phyloP scores from a whole-genome alignment of 2,797 vertebrate species.

The Florisuga fusca region DNA sequence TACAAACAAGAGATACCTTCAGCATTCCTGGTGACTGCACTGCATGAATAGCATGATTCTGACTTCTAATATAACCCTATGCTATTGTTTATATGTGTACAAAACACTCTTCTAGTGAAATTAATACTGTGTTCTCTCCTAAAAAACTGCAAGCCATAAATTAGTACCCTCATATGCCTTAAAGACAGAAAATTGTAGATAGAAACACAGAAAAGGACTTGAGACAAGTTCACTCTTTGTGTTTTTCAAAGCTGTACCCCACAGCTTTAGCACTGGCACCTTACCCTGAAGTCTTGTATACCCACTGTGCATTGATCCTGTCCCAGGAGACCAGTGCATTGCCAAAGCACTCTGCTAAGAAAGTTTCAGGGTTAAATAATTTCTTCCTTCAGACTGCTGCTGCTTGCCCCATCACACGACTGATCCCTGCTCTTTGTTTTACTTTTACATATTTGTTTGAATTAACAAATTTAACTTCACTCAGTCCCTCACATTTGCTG shows the following conservation, averaged over 20 bases:
- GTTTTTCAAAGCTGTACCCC: not conserved
- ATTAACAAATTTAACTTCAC: not conserved
- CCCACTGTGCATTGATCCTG: not conserved
- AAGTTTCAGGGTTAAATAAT: not conserved
- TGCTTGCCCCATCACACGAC: not conserved
- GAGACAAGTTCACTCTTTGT: not conserved
- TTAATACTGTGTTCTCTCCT: not conserved
- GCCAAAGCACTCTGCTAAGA: not conserved
- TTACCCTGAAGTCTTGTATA: not conserved
- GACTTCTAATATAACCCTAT: slow-evolving; percentile 6
- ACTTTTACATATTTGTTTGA: not conserved
- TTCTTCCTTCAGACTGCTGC: not conserved
- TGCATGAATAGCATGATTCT: not conserved
- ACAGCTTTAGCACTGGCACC: not conserved
- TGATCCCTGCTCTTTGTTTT: not conserved
- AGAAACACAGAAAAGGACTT: not conserved
- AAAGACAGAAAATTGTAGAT: not conserved
- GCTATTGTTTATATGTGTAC: not conserved
- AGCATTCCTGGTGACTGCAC: not conserved
- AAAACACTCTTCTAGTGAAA: slow-evolving; percentile 27
- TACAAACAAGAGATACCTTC: slow-evolving; percentile 24
- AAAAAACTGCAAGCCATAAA: not conserved
- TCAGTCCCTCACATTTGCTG: not conserved
- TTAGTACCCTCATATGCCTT: not conserved
- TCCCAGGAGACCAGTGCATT: fast-evolving